Conservation (phyloP, 2,888 invertebrate species). For the Glyphotaelius pellucidus region DNA sequence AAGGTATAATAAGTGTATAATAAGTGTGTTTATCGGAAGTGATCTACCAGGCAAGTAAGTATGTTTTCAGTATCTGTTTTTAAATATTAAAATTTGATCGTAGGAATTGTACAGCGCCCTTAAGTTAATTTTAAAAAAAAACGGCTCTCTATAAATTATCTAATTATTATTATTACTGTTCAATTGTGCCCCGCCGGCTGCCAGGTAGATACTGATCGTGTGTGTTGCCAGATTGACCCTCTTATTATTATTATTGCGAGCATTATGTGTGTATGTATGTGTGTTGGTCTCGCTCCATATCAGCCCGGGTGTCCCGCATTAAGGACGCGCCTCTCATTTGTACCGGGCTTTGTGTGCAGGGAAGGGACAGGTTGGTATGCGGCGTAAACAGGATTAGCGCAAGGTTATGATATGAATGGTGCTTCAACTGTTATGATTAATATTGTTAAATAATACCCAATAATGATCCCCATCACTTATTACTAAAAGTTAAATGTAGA, state of each 20-base stretch:
- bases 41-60: no score
- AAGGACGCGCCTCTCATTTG: conserved; percentile 39
- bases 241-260: not conserved
- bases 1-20: no score
- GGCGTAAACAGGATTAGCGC: conserved; percentile 62
- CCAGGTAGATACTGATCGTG: not conserved
- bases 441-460: no score
- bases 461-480: not conserved
- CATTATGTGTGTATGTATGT: not conserved
- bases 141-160: no score
- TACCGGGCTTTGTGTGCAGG: conserved; percentile 41
- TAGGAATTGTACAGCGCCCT: no score
- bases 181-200: not conserved
- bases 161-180: not conserved
- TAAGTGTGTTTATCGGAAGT: no score
- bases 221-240: conserved; percentile 29
- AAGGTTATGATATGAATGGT: conserved; percentile 7
- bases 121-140: no score
- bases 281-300: not conserved
- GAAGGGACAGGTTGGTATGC: conserved; percentile 61
- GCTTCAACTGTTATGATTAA: conserved; percentile 6
- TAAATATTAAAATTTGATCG: no score
- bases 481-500: not conserved
- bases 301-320: conserved; percentile 36
- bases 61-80: no score